Conservation (phyloP, 2,113 vertebrate species). For the Microcebus jonahi region DNA sequence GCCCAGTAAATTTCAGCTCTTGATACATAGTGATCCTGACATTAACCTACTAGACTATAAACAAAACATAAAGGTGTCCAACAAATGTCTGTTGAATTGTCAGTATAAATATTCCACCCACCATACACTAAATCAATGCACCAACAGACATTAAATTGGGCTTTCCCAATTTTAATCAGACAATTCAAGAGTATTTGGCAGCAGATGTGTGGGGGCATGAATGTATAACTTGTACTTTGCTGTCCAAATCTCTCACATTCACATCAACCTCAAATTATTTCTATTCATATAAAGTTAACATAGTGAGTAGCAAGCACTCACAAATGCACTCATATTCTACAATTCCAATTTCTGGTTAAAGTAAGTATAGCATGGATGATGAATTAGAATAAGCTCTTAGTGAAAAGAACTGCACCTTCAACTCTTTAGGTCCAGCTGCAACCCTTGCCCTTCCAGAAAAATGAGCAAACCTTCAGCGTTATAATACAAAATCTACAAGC, state of each 20-base stretch:
- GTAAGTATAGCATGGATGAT: neutral
- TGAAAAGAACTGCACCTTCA: neutral
- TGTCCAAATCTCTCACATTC: neutral
- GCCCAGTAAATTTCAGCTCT: neutral
- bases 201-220: fast-evolving
- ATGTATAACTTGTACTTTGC: neutral
- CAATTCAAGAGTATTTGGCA: neutral
- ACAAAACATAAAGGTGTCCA: neutral
- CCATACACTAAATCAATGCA: neutral
- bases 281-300: neutral
- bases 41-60: neutral
- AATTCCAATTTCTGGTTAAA: neutral
- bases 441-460: neutral
- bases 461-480: neutral
- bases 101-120: neutral
- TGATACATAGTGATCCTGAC: neutral
- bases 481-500: neutral
- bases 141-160: neutral
- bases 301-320: neutral
- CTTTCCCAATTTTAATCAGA: neutral
- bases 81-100: neutral
- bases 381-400: neutral
- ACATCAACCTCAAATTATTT: neutral
- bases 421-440: neutral
- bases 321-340: neutral